Evolutionary conservation across 2,113 vertebrate genomes (phyloP).

Genomic region (Acanthisitta chloris): DNA sequence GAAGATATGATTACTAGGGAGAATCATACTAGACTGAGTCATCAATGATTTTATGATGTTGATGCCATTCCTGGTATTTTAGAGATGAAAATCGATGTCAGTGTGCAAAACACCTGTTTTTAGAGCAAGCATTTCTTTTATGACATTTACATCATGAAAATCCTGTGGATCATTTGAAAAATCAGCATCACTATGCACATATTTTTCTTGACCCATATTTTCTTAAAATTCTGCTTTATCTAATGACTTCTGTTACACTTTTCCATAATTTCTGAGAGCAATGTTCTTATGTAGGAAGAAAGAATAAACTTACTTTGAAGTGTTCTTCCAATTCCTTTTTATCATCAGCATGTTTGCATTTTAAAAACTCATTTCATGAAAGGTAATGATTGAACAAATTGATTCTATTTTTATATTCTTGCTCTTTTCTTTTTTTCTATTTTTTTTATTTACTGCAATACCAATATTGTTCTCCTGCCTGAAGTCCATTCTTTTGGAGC

Average conservation of each 20-base stretch:
- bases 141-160: not conserved
- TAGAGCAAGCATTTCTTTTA: not conserved
- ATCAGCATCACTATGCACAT: not conserved
- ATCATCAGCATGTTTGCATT: not conserved
- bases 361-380: not conserved
- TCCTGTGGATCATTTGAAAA: not conserved
- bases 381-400: not conserved
- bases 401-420: not conserved
- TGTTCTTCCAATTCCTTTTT: not conserved
- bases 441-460: not conserved
- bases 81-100: not conserved
- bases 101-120: not conserved
- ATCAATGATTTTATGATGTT: not conserved
- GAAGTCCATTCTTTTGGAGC: not conserved
- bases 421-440: accelerated
- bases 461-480: not conserved
- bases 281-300: not conserved
- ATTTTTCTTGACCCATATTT: not conserved
- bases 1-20: not conserved
- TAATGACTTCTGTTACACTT: not conserved
- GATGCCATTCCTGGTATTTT: not conserved
- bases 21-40: not conserved
- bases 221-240: not conserved
- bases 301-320: not conserved
- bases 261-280: not conserved